phyloP scores from a whole-genome alignment of 2,113 vertebrate species.

The Chelonoidis abingdonii region DNA sequence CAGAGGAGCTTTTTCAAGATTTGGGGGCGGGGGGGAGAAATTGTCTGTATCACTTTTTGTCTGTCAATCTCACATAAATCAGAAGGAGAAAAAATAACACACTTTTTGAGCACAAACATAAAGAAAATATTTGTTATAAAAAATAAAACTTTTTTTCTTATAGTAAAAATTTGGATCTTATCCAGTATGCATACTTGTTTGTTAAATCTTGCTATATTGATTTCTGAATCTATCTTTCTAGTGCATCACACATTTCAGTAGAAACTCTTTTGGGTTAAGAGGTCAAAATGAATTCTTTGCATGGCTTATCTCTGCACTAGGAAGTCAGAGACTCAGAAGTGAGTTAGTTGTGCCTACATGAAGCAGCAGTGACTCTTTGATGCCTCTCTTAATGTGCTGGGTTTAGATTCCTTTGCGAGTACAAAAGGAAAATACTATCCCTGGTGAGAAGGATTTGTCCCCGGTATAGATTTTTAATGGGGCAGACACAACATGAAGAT shows the following conservation, averaged over 20 bases:
- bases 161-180: slow-evolving; percentile 55
- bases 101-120: background rate
- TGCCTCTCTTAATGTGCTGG: slow-evolving; percentile 78
- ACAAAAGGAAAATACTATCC: slow-evolving; percentile 72
- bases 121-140: slow-evolving; percentile 31
- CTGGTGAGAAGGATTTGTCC: slow-evolving; percentile 75
- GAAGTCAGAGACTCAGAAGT: slow-evolving; percentile 68
- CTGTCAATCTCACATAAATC: slow-evolving; percentile 43
- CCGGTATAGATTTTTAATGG: slow-evolving; percentile 73
- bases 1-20: slow-evolving; percentile 17
- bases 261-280: slow-evolving; percentile 76
- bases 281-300: slow-evolving; percentile 73
- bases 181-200: slow-evolving; percentile 59
- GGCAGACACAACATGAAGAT: slow-evolving; percentile 63
- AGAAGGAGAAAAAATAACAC: background rate
- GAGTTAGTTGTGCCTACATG: slow-evolving; percentile 73
- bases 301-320: slow-evolving; percentile 77
- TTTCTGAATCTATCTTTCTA: slow-evolving; percentile 73
- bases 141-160: slow-evolving; percentile 59
- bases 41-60: background rate
- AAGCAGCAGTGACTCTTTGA: slow-evolving; percentile 78
- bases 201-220: slow-evolving; percentile 72
- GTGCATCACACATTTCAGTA: slow-evolving; percentile 71
- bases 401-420: slow-evolving; percentile 79
- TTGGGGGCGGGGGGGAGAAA: background rate